Evolutionary conservation across 2,797 vertebrate species (phyloP).

Genomic region (Lepidocolaptes lacrymiger): DNA sequence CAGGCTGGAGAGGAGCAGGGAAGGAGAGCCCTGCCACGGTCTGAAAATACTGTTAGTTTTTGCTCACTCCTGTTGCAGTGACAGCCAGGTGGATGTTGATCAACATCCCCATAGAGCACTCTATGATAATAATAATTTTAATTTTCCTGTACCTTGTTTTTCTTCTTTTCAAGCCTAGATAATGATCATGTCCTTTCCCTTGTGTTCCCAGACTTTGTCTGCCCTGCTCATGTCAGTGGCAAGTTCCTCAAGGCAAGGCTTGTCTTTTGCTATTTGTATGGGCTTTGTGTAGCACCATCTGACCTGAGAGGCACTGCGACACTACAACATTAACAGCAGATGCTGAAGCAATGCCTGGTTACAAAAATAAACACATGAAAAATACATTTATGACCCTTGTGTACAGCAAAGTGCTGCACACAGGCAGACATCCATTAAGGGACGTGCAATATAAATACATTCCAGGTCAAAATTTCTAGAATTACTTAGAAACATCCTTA

Average conservation of each 20-base stretch:
- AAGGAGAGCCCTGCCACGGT: not conserved
- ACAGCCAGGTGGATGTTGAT: not conserved
- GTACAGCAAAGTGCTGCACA: conserved; percentile 11
- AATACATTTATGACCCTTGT: conserved; percentile 31
- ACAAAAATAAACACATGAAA: conserved; percentile 59
- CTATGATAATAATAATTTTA: not conserved
- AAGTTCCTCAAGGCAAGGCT: conserved; percentile 27
- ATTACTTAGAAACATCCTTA: not conserved
- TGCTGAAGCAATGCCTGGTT: not conserved
- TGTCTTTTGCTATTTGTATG: not conserved
- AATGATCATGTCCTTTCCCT: not conserved
- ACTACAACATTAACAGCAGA: not conserved
- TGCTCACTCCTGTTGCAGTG: not conserved
- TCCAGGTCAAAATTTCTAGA: not conserved
- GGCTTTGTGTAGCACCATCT: not conserved
- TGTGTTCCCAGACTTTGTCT: not conserved
- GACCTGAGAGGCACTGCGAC: conserved; percentile 26
- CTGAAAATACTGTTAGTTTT: not conserved
- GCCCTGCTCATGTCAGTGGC: not conserved
- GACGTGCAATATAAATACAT: not conserved
- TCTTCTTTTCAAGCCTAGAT: not conserved
- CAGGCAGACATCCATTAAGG: conserved; percentile 20
- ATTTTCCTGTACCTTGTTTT: not conserved
- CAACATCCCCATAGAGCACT: not conserved
- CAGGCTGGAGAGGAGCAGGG: not conserved